phyloP scores from a whole-genome alignment of 2,113 vertebrate species.

The Sisor rabdophorus region DNA sequence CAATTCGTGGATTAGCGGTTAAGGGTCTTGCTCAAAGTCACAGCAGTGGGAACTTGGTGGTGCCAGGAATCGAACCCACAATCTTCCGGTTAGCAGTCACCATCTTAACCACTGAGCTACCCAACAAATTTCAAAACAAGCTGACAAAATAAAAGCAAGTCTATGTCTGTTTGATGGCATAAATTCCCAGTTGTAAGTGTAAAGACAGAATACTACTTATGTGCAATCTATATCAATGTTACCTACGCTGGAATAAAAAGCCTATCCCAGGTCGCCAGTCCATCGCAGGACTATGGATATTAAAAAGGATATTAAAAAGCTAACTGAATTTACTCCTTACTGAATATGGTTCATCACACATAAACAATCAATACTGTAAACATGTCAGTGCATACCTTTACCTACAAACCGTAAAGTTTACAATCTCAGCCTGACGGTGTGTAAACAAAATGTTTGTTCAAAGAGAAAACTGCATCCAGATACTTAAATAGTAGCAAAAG shows the following conservation, averaged over 20 bases:
- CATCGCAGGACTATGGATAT: too few relatives aligned
- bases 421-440: conserved; percentile 37
- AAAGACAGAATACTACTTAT: background rate
- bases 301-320: background rate
- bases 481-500: conserved; percentile 28
- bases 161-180: background rate
- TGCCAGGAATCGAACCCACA: too few relatives aligned
- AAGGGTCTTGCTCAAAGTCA: too few relatives aligned
- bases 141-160: background rate
- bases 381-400: conserved; percentile 9
- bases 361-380: too few relatives aligned
- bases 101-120: too few relatives aligned
- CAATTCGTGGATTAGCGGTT: too few relatives aligned
- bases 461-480: conserved; percentile 41
- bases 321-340: background rate
- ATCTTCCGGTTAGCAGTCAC: too few relatives aligned
- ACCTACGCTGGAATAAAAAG: background rate
- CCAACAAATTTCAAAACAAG: background rate
- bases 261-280: too few relatives aligned
- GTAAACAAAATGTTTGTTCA: conserved; percentile 45
- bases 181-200: background rate
- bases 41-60: too few relatives aligned
- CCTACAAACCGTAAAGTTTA: conserved; percentile 46
- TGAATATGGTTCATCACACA: background rate
- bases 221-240: background rate